Evolutionary conservation across 1,140 invertebrate genomes (phyloP), one percentile per base, ranked within the genome.

Genomic region (Drosophila nannoptera): DNA sequence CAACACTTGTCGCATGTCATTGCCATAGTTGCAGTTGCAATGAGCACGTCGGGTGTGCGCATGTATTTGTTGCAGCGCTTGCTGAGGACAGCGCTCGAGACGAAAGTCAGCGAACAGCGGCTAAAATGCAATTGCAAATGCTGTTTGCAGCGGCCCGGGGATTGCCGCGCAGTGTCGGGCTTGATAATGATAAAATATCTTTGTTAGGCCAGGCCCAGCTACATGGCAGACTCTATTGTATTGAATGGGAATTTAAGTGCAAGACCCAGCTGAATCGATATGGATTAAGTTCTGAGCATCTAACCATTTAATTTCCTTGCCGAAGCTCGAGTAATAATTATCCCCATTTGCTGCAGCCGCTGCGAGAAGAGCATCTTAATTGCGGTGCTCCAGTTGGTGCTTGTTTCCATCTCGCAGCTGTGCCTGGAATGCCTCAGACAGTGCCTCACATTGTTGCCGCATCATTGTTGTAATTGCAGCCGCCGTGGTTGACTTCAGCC

Each of bases 1-100:
- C 81, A 84, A 84, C 80, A 84, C 80, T 84, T 84, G 80, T 84
- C 80, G 80, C 80, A 84, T 84, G 80, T 84, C 80, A 84, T 84
- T 84, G 80, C 77, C 67, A 71, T 68, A 75, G 72, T 78, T 72
- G 72, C 75, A 75, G 45, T 63, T 63, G 63, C 68, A 52, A 50
- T 46, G 56, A 31, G 46, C 16, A 54, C 16, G 12, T 32, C 32
- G 5, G 3, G 5, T 22, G 5, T 22, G 5, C 11, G 42, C 22
- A 40, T 53, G 31, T 63, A 42, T 53, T 48, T 60, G 63, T 12
- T 62, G n/a, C 31, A 46, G 62, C 38, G 32, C 46, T 55, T 65
- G 60, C 52, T 58, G 35, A 60, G 52, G 73, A 54, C 52, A 62
- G 45, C 54, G 43, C 58, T 45, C 35, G 62, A 59, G 75, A 74